Evolutionary conservation across 2,888 invertebrate genomes (phyloP), one percentile per base, ranked within the genome.

Genomic region (Schizaphis graminum): DNA sequence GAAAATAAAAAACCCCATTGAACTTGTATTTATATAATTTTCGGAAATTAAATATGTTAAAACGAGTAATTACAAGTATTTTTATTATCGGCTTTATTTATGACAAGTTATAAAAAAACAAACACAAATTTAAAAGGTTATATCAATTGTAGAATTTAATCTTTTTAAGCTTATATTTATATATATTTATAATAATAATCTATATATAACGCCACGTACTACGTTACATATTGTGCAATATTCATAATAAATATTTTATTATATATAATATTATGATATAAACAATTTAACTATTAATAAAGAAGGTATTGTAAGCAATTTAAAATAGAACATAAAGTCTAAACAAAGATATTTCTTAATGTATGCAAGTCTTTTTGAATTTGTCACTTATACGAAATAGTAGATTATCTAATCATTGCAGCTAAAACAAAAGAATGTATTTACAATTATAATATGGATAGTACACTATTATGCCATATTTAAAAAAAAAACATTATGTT

Each of bases 341-440:
- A 56, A 57, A 57, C n/a, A 61, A 61, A 47, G 26, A 28, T 35
- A n/a, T 26, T 57, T 90, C 13, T 90, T 90, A 88, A 44, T 44
- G 41, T 41, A 57, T n/a, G 41, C 61, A 28, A 61, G 26, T 91
- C 61, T 91, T 77, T 91, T 84, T 77, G 41, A 90, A 90, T 67
- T 44, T 61, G 53, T 16, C 26, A 91, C 7, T 35, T 13, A 53
- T 13, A 67, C 21, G 16, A 84, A 26, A 53, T 77, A 91, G 16
- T 53, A 44, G 13, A 91, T 84, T 84, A 91, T 53, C 16, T 84
- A 91, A 91, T 56, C 41, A 16, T 44, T 35, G 7, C 21, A 77
- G 35, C 21, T 91, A 91, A 84, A 44, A 91, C 91, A 84, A 91
- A 91, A 91, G 91, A 84, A 56, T 84, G 35, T 91, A 56, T 91